Base-by-base conservation (phyloP, 2,113 vertebrate species). In the Castor canadensis region DNA sequence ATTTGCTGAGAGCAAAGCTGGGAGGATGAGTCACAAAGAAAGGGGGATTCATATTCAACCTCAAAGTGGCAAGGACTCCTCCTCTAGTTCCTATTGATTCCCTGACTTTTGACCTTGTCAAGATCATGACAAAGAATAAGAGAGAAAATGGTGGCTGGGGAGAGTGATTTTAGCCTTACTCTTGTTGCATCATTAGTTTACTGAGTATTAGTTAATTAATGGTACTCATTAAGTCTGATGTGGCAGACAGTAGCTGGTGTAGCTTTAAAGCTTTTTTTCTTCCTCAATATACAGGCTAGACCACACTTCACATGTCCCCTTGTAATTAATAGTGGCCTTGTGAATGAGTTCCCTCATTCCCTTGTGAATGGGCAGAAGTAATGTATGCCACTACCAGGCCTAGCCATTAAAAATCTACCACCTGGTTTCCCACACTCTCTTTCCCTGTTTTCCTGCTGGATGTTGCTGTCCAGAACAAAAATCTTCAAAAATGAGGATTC, bases 101-200 rank as follows among this genome's bases (percentile, higher is more conserved):
- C 72, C 45, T 72, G 88, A 86, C 67, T 91, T 87, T 89, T 93
- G 49, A 91, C 62, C 52, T 90, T 71, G n/a, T 83, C 54, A n/a
- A n/a, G 43, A 49, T 92, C 58, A 28, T 84, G 64, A 75, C 43
- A 93, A 85, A 93, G n/a, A 72, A 43, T 26, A n/a, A 93, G 64
- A 93, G 64, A 97, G 58, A 96, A 93, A 87, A 56, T 35, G 30
- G 60, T 89, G n/a, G 43, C 76, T 49, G 8, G 38, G 56, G 49
- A 90, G 28, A 79, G 43, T 56, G 49, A 84, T 84, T 90, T 67
- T 87, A 67, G 35, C 49, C 76, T 93, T 93, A 49, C 32, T 93
- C 67, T 87, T 89, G 56, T 90, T 30, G 30, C n/a, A 87, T 67
- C 30, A 24, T 82, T 72, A 89, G n/a, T 81, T 92, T 96, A 81